Conservation (phyloP, 2,888 invertebrate species). For the Argyra leucocephala region DNA sequence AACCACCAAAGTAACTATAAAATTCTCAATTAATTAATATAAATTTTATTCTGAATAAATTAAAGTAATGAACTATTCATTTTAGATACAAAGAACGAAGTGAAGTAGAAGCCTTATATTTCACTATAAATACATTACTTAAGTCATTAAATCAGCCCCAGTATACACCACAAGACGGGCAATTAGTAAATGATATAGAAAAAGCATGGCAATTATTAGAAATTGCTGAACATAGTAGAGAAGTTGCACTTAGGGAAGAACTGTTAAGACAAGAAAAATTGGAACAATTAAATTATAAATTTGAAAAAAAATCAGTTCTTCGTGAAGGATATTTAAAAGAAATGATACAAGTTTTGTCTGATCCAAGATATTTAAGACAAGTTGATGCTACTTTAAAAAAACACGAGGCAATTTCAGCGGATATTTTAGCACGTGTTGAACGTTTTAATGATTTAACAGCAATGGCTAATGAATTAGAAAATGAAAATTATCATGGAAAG, state of each 20-base stretch:
- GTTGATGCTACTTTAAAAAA: slow-evolving; percentile 97
- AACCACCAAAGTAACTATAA: slow-evolving; percentile 77
- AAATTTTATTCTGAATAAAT: too few relatives aligned
- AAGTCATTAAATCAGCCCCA: slow-evolving; percentile 87
- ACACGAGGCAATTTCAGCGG: slow-evolving; percentile 95
- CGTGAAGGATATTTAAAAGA: slow-evolving; percentile 93
- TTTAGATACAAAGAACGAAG: slow-evolving; percentile 86
- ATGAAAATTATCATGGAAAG: slow-evolving; percentile 84
- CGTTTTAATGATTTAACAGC: slow-evolving; percentile 86
- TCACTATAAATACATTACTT: slow-evolving; percentile 90
- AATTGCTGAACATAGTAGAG: slow-evolving; percentile 85
- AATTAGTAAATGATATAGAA: slow-evolving; percentile 89
- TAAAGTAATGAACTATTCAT: slow-evolving; percentile 8
- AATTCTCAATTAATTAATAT: neutral
- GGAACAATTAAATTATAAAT: slow-evolving; percentile 91
- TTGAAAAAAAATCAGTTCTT: slow-evolving; percentile 88
- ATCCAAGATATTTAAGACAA: slow-evolving; percentile 82
- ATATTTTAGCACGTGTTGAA: slow-evolving; percentile 86
- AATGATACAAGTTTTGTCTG: slow-evolving; percentile 91
- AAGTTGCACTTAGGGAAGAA: slow-evolving; percentile 85
- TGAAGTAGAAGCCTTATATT: slow-evolving; percentile 92
- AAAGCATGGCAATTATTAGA: slow-evolving; percentile 88
- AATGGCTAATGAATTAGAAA: slow-evolving; percentile 85
- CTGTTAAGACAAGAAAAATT: slow-evolving; percentile 82
- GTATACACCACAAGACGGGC: slow-evolving; percentile 78